Evolutionary conservation across 2,113 vertebrate genomes (phyloP).

Genomic region (Larimichthys polyactis): DNA sequence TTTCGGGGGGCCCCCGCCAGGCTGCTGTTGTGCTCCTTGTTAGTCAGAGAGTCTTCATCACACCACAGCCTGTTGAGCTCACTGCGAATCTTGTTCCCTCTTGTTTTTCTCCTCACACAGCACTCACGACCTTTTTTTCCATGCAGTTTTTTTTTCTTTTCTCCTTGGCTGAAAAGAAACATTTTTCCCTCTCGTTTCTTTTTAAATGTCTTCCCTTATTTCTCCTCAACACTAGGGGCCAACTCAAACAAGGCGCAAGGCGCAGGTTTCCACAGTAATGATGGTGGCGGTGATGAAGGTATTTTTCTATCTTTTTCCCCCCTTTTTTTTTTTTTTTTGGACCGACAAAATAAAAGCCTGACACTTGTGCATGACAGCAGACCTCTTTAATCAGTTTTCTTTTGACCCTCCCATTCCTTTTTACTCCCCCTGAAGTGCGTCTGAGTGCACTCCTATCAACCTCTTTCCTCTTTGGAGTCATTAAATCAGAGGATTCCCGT

Average conservation of each 20-base stretch:
- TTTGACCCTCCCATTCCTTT: constrained; percentile 32
- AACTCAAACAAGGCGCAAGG: constrained; percentile 89
- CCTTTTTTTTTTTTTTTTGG: constrained; percentile 12
- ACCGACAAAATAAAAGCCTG: constrained; percentile 74
- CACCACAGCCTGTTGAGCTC: constrained; percentile 1
- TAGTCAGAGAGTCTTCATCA: background rate
- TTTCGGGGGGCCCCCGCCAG: background rate
- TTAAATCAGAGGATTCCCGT: constrained; percentile 38
- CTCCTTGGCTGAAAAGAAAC: constrained; percentile 74
- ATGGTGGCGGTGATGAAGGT: constrained; percentile 91
- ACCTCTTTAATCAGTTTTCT: constrained; percentile 60
- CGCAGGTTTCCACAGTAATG: constrained; percentile 94
- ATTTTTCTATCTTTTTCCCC: constrained; percentile 86
- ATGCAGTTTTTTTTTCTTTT: constrained; percentile 39
- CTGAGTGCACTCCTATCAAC: constrained; percentile 67
- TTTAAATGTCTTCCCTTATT: constrained; percentile 82
- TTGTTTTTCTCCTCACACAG: constrained; percentile 4
- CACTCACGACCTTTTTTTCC: background rate
- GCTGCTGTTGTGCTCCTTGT: background rate
- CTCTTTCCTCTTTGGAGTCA: constrained; percentile 78
- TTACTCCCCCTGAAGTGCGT: constrained; percentile 60
- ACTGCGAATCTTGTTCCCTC: constrained; percentile 5
- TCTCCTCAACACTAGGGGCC: constrained; percentile 90
- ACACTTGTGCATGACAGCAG: constrained; percentile 88
- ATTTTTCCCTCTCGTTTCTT: constrained; percentile 64